Evolutionary conservation across 2,888 invertebrate genomes (phyloP).

Genomic region (Agrenia bidenticulata): DNA sequence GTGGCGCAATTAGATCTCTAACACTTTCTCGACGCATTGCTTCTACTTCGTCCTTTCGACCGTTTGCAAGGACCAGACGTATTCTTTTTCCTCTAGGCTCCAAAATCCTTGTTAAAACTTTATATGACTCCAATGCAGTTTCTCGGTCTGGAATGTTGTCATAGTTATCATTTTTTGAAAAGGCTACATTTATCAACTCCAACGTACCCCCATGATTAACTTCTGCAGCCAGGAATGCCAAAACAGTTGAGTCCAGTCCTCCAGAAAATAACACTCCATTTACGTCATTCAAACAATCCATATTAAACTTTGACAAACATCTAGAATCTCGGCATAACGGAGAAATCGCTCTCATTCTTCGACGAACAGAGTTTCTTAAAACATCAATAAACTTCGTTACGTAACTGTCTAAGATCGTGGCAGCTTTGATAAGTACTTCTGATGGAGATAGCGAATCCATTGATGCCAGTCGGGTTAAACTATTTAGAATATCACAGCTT

Average conservation of each 20-base stretch:
- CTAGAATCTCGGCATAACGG: constrained; percentile 53
- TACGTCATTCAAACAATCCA: constrained; percentile 21
- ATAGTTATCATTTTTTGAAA: constrained; percentile 56
- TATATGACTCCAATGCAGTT: constrained; percentile 42
- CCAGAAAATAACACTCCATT: constrained; percentile 90
- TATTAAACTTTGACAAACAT: not conserved
- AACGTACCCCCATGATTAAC: constrained; percentile 66
- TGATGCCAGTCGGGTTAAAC: not conserved
- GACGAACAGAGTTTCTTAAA: constrained; percentile 54
- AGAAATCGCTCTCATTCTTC: constrained; percentile 53
- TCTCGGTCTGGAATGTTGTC: constrained; percentile 41
- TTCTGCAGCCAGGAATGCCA: constrained; percentile 77
- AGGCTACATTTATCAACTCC: constrained; percentile 93
- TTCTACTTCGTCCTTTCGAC: constrained; percentile 67
- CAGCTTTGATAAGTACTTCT: constrained; percentile 19
- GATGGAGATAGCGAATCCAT: not conserved
- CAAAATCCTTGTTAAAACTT: constrained; percentile 35
- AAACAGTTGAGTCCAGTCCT: constrained; percentile 90
- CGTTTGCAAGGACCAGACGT: constrained; percentile 61
- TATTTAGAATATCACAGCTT: not conserved
- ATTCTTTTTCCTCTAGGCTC: constrained; percentile 24
- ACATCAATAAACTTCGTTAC: constrained; percentile 54
- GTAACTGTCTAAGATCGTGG: constrained; percentile 14
- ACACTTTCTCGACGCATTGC: constrained; percentile 63
- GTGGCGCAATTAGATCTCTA: constrained; percentile 78